These are phyloP conservation scores for Drosophila maculinotata DNA, from an alignment of 2,888 invertebrate species.

Conservation along the genomic window DNA sequence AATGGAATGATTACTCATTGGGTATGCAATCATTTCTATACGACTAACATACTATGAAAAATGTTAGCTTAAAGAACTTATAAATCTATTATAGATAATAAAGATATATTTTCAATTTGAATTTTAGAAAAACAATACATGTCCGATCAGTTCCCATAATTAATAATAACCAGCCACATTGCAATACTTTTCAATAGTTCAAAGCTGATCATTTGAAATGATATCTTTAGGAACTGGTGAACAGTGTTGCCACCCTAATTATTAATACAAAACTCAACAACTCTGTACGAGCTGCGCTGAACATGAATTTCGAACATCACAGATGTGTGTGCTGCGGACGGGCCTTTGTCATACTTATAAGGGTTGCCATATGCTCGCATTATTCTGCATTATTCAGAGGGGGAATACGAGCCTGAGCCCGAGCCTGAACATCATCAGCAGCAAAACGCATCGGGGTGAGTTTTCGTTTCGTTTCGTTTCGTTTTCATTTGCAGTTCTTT, in stretches of 20 bases:
- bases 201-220: not conserved
- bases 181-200: constrained; percentile 2
- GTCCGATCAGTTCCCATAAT: not conserved
- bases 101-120: too few species aligned
- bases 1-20: not conserved
- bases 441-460: constrained; percentile 64
- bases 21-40: not conserved
- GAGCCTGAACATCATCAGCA: constrained; percentile 3
- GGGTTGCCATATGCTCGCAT: constrained; percentile 78
- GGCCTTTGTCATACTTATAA: constrained; percentile 65
- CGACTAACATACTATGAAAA: too few species aligned
- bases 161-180: not conserved
- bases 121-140: too few species aligned
- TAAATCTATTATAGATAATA: too few species aligned
- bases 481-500: constrained; percentile 55
- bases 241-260: constrained; percentile 38
- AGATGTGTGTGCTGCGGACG: constrained; percentile 32
- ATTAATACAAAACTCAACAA: constrained; percentile 4
- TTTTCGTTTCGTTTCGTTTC: constrained; percentile 64
- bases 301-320: constrained; percentile 46
- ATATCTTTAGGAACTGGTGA: not conserved
- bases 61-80: too few species aligned
- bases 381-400: constrained; percentile 57
- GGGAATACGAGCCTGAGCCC: constrained; percentile 38
- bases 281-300: constrained; percentile 19